phyloP scores from a whole-genome alignment of 2,113 vertebrate species.

The Cyanocitta stelleri region DNA sequence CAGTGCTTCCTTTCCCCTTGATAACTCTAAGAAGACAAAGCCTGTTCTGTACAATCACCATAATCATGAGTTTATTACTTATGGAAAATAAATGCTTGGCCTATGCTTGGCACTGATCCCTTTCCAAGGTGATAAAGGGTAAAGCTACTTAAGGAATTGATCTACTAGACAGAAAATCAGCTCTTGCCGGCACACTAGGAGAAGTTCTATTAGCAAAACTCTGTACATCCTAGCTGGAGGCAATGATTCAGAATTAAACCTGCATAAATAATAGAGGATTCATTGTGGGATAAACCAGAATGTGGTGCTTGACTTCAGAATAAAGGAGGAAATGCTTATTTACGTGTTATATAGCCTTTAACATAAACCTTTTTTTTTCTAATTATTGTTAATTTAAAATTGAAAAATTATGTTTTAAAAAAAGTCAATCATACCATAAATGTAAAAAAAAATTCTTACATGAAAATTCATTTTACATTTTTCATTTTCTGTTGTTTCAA shows the following conservation, averaged over 20 bases:
- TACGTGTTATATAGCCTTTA: not conserved
- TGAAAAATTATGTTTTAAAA: not conserved
- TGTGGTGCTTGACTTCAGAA: not conserved
- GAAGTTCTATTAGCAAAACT: not conserved
- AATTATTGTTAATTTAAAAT: not conserved
- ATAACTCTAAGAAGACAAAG: conserved; percentile 27
- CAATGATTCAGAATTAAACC: conserved; percentile 22
- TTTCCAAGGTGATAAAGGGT: conserved; percentile 43
- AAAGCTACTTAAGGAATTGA: conserved; percentile 44
- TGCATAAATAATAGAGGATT: conserved; percentile 12
- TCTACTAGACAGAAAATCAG: conserved; percentile 10
- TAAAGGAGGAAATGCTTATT: not conserved
- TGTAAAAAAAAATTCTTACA: not conserved
- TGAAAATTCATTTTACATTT: not conserved
- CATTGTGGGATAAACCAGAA: not conserved
- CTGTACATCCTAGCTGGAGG: not conserved
- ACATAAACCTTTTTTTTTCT: not conserved
- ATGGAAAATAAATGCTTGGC: conserved; percentile 13
- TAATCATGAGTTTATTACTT: conserved; percentile 33
- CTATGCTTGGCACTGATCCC: not conserved
- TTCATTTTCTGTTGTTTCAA: not conserved
- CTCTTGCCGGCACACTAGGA: not conserved
- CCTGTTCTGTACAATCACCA: not conserved
- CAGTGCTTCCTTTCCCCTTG: not conserved
- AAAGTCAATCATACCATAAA: not conserved